Evolutionary conservation across 2,888 invertebrate species (phyloP), one percentile per base, ranked within the genome.

Genomic region (Drosophila nr. medialis): DNA sequence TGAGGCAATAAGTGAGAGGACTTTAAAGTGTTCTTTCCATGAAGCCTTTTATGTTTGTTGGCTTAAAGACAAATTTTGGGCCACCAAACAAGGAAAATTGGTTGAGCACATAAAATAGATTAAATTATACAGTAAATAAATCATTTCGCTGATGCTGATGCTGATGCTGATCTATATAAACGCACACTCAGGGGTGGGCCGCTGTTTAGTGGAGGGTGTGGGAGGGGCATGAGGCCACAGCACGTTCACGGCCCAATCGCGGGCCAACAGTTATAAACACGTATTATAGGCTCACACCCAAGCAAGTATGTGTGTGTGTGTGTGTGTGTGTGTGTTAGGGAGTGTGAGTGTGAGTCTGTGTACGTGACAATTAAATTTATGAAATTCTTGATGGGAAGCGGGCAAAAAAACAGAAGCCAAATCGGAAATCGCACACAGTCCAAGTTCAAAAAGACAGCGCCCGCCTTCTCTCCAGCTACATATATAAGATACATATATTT

Each of bases 311-410:
- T 32, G 15, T 54, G 27, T 63, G 24, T 68, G 80, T 78, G 7
- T 15, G 32, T 53, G 32, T 30, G 30, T 30, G 10, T 30, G 30
- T 8, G 4, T 32, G 32, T 1, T 32, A 64, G 51, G 66, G 40
- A 56, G 68, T 68, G 80, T 18, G 24, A 45, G 42, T 66, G 38
- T 36, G 51, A 60, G 49, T 72, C 49, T 64, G 71, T 74, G 79
- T 85, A 87, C 86, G 86, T 86, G 86, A 86, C 86, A 88, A 86
- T 86, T 87, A 86, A 86, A 86, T 87, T 77, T 87, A 85, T 81
- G 81, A 86, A 86, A 83, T 75, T 74, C 64, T 34, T 48, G n/a
- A 48, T n/a, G 34, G n/a, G 11, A 36, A 55, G 32, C 40, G 15
- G 36, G 21, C 63, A 51, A 69, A 55, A 21, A 18, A 18, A 48